phyloP scores from a whole-genome alignment of 2,797 vertebrate genomes.

The Rousettus madagascariensis region DNA sequence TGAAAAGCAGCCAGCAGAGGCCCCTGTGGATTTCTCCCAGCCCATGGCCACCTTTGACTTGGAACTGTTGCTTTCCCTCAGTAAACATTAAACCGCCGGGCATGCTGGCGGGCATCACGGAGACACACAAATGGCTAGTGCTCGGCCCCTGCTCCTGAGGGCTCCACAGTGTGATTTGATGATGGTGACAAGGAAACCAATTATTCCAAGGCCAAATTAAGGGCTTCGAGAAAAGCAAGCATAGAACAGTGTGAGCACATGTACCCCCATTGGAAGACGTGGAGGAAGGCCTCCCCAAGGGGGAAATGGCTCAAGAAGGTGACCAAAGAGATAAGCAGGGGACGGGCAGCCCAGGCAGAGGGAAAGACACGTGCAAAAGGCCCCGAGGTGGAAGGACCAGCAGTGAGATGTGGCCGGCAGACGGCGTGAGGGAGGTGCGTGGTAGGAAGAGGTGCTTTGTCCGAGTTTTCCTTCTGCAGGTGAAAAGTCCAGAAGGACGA shows the following conservation, averaged over 20 bases:
- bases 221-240: not conserved
- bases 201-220: not conserved
- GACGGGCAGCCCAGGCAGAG: not conserved
- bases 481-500: not conserved
- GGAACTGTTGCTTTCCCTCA: not conserved
- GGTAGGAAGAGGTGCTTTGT: not conserved
- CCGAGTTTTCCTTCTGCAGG: not conserved
- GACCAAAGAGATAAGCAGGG: not conserved
- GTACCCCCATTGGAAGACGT: not conserved
- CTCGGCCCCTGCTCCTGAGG: not conserved
- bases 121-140: not conserved
- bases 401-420: not conserved
- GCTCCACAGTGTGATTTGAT: not conserved
- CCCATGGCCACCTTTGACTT: not conserved
- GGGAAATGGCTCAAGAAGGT: not conserved
- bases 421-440: not conserved
- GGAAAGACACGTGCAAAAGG: not conserved
- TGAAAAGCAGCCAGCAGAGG: accelerated
- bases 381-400: not conserved
- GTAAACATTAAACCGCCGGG: not conserved
- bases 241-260: not conserved
- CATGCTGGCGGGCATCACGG: not conserved
- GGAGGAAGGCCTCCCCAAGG: not conserved
- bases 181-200: not conserved
- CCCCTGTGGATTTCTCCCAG: not conserved